A percentile compares a stretch with the other conserved stretches of the same genome.
Conservation (phyloP, 2,113 vertebrate genomes). For the Callospermophilus lateralis region DNA sequence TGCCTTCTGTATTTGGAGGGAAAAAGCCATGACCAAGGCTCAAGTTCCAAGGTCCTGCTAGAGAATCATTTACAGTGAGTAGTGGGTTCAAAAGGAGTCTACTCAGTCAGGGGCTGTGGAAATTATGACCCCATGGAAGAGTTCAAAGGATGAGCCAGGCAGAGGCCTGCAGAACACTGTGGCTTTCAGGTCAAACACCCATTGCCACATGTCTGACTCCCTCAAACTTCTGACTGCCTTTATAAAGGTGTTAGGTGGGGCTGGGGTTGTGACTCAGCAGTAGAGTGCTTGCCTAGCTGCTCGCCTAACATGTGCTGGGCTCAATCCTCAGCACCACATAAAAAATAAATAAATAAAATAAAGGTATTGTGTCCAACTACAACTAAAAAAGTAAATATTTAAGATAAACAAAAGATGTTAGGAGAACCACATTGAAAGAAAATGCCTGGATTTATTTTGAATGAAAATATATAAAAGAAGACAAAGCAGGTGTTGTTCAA, state of each 20-base stretch:
- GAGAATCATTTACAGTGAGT: background rate
- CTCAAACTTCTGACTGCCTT: background rate
- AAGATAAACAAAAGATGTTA: background rate
- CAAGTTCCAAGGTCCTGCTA: background rate
- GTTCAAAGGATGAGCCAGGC: rapidly evolving
- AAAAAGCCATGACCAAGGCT: background rate
- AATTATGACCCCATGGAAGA: background rate
- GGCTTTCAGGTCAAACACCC: background rate
- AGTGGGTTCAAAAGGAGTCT: too few species aligned
- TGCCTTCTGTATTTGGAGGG: background rate
- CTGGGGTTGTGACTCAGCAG: too few species aligned
- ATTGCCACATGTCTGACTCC: background rate
- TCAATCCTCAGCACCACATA: too few species aligned
- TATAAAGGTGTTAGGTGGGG: background rate
- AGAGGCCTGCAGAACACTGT: rapidly evolving
- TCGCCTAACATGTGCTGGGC: too few species aligned
- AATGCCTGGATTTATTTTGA: background rate
- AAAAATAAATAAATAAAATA: too few species aligned
- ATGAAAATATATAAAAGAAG: background rate
- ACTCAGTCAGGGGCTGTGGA: too few species aligned
- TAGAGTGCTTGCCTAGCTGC: too few species aligned
- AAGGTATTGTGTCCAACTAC: too few species aligned
- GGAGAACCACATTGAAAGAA: background rate
- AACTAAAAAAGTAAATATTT: too few species aligned
- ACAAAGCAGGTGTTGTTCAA: background rate